Evolutionary conservation across 2,113 vertebrate genomes (phyloP), one percentile per base, ranked within the genome.

Genomic region (Ceyx margarethae): DNA sequence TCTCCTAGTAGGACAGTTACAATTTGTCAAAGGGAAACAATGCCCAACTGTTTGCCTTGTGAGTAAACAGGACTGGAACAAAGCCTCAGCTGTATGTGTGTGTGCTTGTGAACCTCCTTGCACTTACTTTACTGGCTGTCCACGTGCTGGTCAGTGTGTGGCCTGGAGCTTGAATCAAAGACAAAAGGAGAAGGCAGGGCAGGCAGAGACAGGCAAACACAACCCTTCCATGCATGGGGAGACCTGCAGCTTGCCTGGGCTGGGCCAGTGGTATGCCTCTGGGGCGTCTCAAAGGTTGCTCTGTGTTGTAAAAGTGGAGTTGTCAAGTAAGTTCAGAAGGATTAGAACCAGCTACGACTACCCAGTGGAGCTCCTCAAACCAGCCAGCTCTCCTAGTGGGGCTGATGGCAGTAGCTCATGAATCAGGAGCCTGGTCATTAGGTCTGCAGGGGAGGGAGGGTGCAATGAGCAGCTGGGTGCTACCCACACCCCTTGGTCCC

Each of bases 1-100:
- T 65, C 45, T 62, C 62, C 82, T 91, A 78, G 90, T 79, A 68
- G 81, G 88, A 89, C 57, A 87, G 95, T 79, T 86, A 92, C 81
- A 92, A 89, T 93, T 85, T 95, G 89, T 95, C 89, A 84, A 25
- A 58, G 18, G 84, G 88, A 84, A 94, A 97, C 95, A 97, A 96
- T 93, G 94, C 75, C 17, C 19, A 76, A 86, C 93, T 97, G 95
- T 97, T 95, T 17, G 2, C 37, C 35, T 77, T 54, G 79, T 7
- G 2, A 95, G 93, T 96, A 96, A 96, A 96, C 95, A 97, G 3
- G 65, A 42, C 4, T 0, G 1, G 66, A 92, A 96, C 96, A 97
- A 96, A 96, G 95, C 88, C 66, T 76, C 31, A 9, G 88, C 88
- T 96, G 81, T 95, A 13, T 37, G 66, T 15, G 23, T 45, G 43